Percentiles rank a stretch among this genome's conserved stretches.
Conservation (phyloP, 2,888 invertebrate genomes). For the Mesoligia furuncula region DNA sequence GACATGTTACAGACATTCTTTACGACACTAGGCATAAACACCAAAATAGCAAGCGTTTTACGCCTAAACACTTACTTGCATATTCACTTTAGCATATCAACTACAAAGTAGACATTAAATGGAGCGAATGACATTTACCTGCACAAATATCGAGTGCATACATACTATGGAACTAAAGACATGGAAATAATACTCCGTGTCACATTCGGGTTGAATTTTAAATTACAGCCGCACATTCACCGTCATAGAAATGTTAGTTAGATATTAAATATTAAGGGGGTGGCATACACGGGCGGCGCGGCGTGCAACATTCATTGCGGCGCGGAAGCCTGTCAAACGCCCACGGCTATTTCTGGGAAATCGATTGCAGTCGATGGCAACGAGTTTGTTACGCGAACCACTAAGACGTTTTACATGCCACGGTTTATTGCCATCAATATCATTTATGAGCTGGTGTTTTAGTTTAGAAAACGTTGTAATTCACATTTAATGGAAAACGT, state of each 20-base stretch:
- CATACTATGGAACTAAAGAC: conserved; percentile 55
- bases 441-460: conserved; percentile 3
- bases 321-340: conserved; percentile 77
- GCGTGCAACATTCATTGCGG: conserved; percentile 82
- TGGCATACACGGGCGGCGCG: conserved; percentile 70
- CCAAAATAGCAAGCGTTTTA: conserved; percentile 17
- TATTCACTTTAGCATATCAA: conserved; percentile 48
- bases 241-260: conserved; percentile 84
- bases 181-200: conserved; percentile 66
- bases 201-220: conserved; percentile 78
- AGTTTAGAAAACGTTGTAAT: conserved; percentile 4
- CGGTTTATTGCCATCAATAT: conserved; percentile 49
- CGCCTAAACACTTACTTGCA: conserved; percentile 29
- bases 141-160: conserved; percentile 48
- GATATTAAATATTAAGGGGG: conserved; percentile 86
- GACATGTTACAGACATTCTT: conserved; percentile 14
- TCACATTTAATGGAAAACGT: not conserved
- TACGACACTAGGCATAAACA: conserved; percentile 21
- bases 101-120: conserved; percentile 32
- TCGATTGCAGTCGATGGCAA: conserved; percentile 79
- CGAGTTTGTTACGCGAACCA: conserved; percentile 65
- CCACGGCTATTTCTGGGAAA: conserved; percentile 83
- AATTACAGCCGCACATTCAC: conserved; percentile 74
- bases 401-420: conserved; percentile 68
- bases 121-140: conserved; percentile 32